A percentile compares a stretch with the other conserved stretches of the same genome.
phyloP scores from a whole-genome alignment of 2,888 invertebrate genomes.

The Drosophila mettleri region DNA sequence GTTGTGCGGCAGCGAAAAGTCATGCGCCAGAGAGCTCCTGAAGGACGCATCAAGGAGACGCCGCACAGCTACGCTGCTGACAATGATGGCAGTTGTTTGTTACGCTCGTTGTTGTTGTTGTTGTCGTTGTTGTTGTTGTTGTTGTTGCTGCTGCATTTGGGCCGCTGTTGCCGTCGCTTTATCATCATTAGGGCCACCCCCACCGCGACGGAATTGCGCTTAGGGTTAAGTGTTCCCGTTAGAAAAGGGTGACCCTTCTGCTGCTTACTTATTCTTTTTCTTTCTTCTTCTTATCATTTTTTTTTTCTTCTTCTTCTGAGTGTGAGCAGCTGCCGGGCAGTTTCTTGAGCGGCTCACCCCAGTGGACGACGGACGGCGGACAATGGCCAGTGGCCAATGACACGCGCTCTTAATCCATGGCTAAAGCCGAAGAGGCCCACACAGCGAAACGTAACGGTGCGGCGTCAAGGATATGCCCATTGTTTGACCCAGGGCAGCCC shows the following conservation, averaged over 20 bases:
- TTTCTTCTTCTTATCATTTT: background rate
- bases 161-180: conserved; percentile 57
- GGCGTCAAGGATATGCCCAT: conserved; percentile 55
- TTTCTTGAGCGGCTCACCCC: conserved; percentile 27
- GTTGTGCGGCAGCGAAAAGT: conserved; percentile 73
- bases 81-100: conserved; percentile 67
- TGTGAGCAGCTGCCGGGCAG: conserved; percentile 50
- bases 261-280: too few species aligned
- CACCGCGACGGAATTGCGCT: conserved; percentile 57
- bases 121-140: conserved; percentile 18
- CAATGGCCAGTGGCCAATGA: conserved; percentile 36
- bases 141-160: conserved; percentile 30
- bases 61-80: conserved; percentile 36
- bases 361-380: background rate
- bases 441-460: conserved; percentile 62
- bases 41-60: conserved; percentile 84
- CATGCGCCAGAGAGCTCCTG: conserved; percentile 81
- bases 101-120: conserved; percentile 39
- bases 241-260: conserved; percentile 46
- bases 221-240: conserved; percentile 80
- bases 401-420: conserved; percentile 67
- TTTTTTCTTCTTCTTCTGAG: background rate
- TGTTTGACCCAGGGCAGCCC: conserved; percentile 50
- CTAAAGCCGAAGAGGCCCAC: conserved; percentile 45
- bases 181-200: conserved; percentile 74